Conservation (phyloP, 2,113 vertebrate genomes). For the Xerus inauris region DNA sequence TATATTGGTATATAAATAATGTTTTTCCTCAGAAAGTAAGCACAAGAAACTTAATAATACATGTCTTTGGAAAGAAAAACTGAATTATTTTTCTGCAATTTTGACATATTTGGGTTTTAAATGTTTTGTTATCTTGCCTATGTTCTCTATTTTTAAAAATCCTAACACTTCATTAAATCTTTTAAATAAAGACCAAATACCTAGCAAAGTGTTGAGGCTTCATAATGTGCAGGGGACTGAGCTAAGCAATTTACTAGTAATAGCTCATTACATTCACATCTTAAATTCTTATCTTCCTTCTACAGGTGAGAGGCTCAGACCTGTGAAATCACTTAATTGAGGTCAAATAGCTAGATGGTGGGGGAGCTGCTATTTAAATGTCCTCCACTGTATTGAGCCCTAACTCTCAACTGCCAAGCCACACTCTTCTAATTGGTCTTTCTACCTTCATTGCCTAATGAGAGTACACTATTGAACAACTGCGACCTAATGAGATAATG, state of each 20-base stretch:
- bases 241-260: not conserved
- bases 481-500: conserved; percentile 46
- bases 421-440: not conserved
- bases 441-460: conserved; percentile 1
- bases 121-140: conserved; percentile 8
- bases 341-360: not conserved
- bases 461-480: conserved; percentile 55
- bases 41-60: not conserved
- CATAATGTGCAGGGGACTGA: not conserved
- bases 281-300: conserved; percentile 44
- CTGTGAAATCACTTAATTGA: conserved; percentile 13
- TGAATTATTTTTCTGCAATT: not conserved
- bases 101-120: conserved; percentile 20
- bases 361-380: not conserved
- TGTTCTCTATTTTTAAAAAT: not conserved
- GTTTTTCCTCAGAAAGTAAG: conserved; percentile 1
- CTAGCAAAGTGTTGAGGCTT: not conserved
- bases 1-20: not conserved
- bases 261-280: not conserved
- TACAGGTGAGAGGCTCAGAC: conserved; percentile 1
- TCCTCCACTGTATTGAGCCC: not conserved
- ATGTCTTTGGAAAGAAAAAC: not conserved
- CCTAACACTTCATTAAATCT: not conserved
- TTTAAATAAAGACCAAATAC: conserved; percentile 35
- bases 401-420: not conserved